Percentiles rank a stretch among this genome's conserved stretches.
phyloP scores from a whole-genome alignment of 53 echinoderm and acorn worm species.

The Crossaster papposus region DNA sequence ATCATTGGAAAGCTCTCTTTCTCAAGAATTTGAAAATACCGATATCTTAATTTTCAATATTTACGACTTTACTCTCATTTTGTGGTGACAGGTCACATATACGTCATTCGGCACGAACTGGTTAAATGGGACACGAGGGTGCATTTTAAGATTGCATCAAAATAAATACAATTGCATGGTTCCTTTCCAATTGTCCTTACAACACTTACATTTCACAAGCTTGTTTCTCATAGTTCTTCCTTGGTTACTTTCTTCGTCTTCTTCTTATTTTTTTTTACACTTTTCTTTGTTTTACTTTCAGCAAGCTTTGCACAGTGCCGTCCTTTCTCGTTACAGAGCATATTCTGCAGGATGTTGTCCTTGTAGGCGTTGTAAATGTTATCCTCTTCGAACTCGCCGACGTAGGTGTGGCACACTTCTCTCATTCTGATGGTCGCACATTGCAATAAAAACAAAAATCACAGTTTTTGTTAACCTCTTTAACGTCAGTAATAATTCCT shows the following conservation, averaged over 20 bases:
- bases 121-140: too few species aligned
- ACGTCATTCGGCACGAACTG: too few species aligned
- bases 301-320: slow-evolving; percentile 64
- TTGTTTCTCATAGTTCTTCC: not conserved
- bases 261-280: slow-evolving; percentile 35
- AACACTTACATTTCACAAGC: not conserved
- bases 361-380: slow-evolving; percentile 77
- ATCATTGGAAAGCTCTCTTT: too few species aligned
- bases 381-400: slow-evolving; percentile 82
- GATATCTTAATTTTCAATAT: too few species aligned
- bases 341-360: slow-evolving; percentile 67
- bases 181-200: too few species aligned
- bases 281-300: slow-evolving; percentile 37
- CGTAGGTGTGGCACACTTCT: slow-evolving; percentile 74
- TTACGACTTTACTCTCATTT: too few species aligned
- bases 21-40: too few species aligned
- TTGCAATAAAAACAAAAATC: not conserved
- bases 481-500: too few species aligned
- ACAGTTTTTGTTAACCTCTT: not conserved
- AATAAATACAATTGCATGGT: too few species aligned
- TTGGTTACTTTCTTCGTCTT: slow-evolving; percentile 34
- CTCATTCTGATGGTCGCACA: slow-evolving; percentile 65
- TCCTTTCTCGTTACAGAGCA: slow-evolving; percentile 65
- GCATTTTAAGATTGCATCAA: too few species aligned
- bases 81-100: too few species aligned